Percentiles rank a stretch among this genome's conserved stretches.
phyloP scores from a whole-genome alignment of 2,113 vertebrate genomes.

The Caretta caretta region DNA sequence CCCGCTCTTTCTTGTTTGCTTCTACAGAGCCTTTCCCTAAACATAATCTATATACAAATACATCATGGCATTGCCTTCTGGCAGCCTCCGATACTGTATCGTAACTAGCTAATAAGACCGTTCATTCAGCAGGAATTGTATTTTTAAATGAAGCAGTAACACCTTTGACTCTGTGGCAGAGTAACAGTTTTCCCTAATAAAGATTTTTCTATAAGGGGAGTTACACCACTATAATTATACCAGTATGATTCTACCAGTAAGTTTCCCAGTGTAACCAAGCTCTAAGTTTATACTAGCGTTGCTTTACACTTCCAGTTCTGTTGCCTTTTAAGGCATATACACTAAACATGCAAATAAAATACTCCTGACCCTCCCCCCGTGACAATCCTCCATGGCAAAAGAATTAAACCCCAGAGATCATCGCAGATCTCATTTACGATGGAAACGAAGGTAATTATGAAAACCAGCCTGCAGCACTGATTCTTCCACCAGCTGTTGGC shows the following conservation, averaged over 20 bases:
- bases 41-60: neutral
- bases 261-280: neutral
- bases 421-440: neutral
- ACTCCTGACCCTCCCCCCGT: neutral
- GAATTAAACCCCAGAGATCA: neutral
- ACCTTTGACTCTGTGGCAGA: neutral
- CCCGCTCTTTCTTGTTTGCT: conserved; percentile 26
- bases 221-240: neutral
- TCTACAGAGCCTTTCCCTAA: conserved; percentile 1
- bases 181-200: neutral
- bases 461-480: neutral
- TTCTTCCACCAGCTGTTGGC: neutral
- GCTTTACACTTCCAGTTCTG: neutral
- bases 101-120: neutral
- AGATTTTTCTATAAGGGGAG: accelerated
- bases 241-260: neutral
- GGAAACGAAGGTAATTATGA: neutral
- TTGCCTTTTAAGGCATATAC: neutral
- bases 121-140: neutral
- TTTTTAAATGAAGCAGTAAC: conserved; percentile 12
- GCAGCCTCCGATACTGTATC: neutral
- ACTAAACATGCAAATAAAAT: neutral
- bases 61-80: neutral
- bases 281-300: neutral
- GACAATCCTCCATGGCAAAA: neutral